Conservation (phyloP, 2,113 vertebrate species). For the Hirundichthys speculiger region DNA sequence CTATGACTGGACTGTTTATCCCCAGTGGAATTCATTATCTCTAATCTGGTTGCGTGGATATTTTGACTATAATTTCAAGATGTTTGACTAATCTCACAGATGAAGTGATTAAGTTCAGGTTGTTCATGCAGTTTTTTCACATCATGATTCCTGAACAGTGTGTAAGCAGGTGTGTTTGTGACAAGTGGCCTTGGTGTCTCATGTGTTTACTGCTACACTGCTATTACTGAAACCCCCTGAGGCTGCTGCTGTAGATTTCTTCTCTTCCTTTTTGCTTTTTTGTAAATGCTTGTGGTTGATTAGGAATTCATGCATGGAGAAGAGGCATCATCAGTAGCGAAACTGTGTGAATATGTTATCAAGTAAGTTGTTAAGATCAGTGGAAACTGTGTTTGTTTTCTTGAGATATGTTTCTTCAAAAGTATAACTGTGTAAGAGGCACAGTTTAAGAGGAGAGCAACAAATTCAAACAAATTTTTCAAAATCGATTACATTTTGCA, state of each 20-base stretch:
- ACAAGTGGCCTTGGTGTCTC: no score
- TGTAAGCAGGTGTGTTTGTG: slow-evolving; percentile 1
- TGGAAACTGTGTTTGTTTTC: slow-evolving; percentile 22
- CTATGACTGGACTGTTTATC: slow-evolving; percentile 49
- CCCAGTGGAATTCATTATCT: slow-evolving; percentile 24
- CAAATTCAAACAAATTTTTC: no score
- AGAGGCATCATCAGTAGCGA: neutral
- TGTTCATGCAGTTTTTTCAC: neutral
- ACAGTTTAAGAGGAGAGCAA: neutral
- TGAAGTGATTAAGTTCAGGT: no score
- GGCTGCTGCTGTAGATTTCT: neutral
- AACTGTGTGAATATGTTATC: neutral
- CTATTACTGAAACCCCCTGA: neutral
- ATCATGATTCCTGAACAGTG: neutral
- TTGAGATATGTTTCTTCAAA: neutral
- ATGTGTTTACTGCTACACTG: no score
- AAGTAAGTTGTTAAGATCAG: neutral
- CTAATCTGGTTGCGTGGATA: slow-evolving; percentile 9
- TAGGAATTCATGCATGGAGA: neutral
- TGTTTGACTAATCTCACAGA: neutral
- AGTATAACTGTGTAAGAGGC: neutral
- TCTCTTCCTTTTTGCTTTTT: slow-evolving; percentile 22
- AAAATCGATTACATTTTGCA: no score
- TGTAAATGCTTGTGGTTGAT: rapidly evolving
- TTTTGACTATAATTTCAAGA: neutral